Conservation (phyloP, 2,797 vertebrate species). For the Manis pentadactyla region DNA sequence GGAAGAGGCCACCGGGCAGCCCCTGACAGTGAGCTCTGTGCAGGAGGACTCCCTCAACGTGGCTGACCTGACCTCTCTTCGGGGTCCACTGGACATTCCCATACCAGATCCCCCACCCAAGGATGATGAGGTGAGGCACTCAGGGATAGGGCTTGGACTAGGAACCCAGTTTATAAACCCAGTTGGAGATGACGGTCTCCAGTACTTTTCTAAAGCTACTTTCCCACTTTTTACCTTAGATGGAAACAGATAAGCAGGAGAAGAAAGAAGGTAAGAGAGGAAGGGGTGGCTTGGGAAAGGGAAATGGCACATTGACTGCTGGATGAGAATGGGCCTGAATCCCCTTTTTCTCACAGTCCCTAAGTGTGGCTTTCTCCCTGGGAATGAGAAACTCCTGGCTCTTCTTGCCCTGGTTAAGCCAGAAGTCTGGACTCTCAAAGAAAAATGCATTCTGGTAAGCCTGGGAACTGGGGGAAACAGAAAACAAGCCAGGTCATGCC, state of each 20-base stretch:
- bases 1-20: not conserved
- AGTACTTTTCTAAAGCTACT: conserved; percentile 24
- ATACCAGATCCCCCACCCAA: conserved; percentile 94
- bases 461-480: not conserved
- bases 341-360: conserved; percentile 86
- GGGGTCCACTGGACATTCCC: conserved; percentile 93
- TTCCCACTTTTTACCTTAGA: conserved; percentile 81
- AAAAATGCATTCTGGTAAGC: conserved; percentile 91
- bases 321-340: not conserved
- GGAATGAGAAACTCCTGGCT: conserved; percentile 89
- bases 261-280: conserved; percentile 86
- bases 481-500: not conserved
- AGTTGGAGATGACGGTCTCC: not conserved
- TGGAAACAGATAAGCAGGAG: conserved; percentile 94
- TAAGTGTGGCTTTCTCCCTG: conserved; percentile 93
- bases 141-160: conserved; percentile 69
- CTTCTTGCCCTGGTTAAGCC: conserved; percentile 91
- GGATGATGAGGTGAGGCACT: conserved; percentile 90
- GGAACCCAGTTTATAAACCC: conserved; percentile 84
- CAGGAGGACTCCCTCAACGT: conserved; percentile 90
- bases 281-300: not conserved
- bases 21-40: conserved; percentile 61
- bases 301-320: not conserved
- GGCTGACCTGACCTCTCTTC: conserved; percentile 88
- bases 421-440: conserved; percentile 92